Percentiles rank a stretch among this genome's conserved stretches.
Conservation (phyloP, 1,140 invertebrate genomes). For the Nymphalis io region DNA sequence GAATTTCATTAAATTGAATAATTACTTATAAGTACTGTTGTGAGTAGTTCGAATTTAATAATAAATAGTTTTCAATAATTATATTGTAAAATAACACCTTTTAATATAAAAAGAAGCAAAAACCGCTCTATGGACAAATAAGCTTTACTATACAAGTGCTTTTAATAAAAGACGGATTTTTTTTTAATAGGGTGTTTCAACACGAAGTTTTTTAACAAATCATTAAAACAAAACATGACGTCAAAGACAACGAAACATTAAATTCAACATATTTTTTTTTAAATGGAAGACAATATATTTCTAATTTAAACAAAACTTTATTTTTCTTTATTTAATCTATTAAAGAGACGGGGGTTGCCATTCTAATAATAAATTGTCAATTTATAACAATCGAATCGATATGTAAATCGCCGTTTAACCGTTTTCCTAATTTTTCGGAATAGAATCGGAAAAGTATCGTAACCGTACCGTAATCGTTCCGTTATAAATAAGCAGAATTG, state of each 20-base stretch:
- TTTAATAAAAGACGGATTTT: constrained; percentile 20
- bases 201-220: constrained; percentile 6
- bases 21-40: background rate
- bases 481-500: too few relatives aligned
- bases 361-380: too few relatives aligned
- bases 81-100: constrained; percentile 9
- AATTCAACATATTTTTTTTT: too few relatives aligned
- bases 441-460: too few relatives aligned
- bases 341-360: too few relatives aligned
- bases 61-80: constrained; percentile 5
- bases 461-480: too few relatives aligned
- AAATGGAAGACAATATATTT: constrained; percentile 15
- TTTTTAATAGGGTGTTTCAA: constrained; percentile 8
- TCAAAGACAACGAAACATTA: too few relatives aligned
- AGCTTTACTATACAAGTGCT: constrained; percentile 21
- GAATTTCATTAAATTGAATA: background rate
- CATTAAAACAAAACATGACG: background rate
- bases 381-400: too few relatives aligned
- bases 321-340: too few relatives aligned
- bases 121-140: constrained; percentile 16
- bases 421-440: too few relatives aligned
- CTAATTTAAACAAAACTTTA: too few relatives aligned
- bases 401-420: too few relatives aligned
- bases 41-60: background rate
- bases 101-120: constrained; percentile 6